Conservation (phyloP, 2,797 vertebrate species). For the Halcyon smyrnensis region DNA sequence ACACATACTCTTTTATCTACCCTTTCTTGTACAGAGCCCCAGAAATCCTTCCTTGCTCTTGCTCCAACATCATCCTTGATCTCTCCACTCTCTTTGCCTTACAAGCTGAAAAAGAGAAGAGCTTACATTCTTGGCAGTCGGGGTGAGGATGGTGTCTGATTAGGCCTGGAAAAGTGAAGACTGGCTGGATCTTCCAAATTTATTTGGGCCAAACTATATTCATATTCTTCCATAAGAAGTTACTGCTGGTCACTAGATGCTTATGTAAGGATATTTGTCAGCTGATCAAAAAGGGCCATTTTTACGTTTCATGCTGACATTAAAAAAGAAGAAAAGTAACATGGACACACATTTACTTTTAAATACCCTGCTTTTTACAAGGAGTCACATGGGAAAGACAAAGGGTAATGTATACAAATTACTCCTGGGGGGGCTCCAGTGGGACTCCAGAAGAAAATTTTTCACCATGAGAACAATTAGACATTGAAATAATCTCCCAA, state of each 20-base stretch:
- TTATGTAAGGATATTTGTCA: not conserved
- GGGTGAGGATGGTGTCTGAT: not conserved
- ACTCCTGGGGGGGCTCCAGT: too few relatives aligned
- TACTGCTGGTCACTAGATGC: not conserved
- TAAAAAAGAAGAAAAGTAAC: not conserved
- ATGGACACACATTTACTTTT: not conserved
- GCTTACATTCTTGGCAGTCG: not conserved
- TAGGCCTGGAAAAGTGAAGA: not conserved
- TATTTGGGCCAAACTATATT: not conserved
- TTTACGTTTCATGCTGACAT: not conserved
- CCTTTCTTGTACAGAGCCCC: not conserved
- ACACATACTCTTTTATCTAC: not conserved
- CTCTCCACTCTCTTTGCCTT: not conserved
- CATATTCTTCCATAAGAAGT: not conserved
- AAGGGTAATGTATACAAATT: too few relatives aligned
- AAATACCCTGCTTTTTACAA: too few relatives aligned
- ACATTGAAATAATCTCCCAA: too few relatives aligned
- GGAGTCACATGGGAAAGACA: too few relatives aligned
- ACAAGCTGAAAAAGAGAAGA: not conserved
- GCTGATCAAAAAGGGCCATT: not conserved
- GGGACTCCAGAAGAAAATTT: too few relatives aligned
- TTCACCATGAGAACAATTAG: too few relatives aligned
- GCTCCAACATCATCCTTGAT: not conserved
- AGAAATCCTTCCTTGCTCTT: not conserved
- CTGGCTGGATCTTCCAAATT: not conserved